Conservation (phyloP, 2,888 invertebrate genomes). For the Busseola fusca region DNA sequence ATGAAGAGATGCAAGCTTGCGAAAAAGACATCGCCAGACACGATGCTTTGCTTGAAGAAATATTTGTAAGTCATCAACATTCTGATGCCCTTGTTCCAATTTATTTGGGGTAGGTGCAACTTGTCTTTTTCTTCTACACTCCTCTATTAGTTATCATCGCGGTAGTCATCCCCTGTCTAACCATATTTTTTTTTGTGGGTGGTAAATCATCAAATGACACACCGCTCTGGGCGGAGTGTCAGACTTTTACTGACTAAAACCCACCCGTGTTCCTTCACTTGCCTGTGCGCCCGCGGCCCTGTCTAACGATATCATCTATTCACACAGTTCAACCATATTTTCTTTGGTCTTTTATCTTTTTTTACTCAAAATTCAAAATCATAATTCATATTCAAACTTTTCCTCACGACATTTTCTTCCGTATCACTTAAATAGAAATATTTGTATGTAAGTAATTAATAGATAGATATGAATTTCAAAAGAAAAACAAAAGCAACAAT, state of each 20-base stretch:
- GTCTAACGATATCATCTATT: background rate
- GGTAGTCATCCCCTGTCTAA: background rate
- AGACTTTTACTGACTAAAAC: too few species aligned
- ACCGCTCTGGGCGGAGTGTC: too few species aligned
- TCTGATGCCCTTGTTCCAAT: background rate
- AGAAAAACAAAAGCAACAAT: background rate
- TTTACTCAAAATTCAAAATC: too few species aligned
- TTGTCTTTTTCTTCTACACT: background rate
- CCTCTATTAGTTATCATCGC: background rate
- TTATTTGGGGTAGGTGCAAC: background rate
- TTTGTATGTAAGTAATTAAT: constrained; percentile 77
- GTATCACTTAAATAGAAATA: constrained; percentile 83
- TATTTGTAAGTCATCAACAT: constrained; percentile 86
- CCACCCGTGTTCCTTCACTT: too few species aligned
- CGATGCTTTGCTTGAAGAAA: constrained; percentile 92
- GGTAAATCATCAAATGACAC: too few species aligned
- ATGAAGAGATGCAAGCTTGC: constrained; percentile 90
- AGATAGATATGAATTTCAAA: too few species aligned
- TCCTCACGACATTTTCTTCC: too few species aligned
- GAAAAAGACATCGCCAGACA: constrained; percentile 92
- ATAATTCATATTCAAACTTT: too few species aligned
- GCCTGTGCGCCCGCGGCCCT: too few species aligned
- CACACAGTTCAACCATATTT: background rate
- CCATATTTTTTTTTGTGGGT: too few species aligned
- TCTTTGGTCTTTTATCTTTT: background rate